Conservation (phyloP, 2,888 invertebrate species). For the Acanthopleura granulata region DNA sequence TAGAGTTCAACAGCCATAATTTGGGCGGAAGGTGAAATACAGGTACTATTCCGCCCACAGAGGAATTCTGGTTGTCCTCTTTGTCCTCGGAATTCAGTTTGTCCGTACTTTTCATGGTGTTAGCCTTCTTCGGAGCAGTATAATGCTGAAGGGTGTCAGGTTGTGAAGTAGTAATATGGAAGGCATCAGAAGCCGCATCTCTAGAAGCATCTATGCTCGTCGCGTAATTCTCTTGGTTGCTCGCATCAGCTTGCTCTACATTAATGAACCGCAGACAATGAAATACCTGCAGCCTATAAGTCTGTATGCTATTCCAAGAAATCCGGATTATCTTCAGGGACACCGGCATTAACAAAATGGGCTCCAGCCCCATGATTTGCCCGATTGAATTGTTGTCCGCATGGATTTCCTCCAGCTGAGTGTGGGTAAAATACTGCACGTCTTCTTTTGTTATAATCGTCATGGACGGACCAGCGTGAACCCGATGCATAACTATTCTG, state of each 20-base stretch:
- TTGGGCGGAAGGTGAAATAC: no score
- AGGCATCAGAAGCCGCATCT: no score
- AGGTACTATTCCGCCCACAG: no score
- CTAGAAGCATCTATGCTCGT: no score
- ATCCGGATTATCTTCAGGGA: background rate
- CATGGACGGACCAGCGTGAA: background rate
- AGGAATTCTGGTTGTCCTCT: no score
- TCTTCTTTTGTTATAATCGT: background rate
- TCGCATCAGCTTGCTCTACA: background rate
- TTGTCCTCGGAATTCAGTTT: no score
- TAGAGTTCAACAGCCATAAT: no score
- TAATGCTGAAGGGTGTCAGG: no score
- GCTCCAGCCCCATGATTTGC: background rate
- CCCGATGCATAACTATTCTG: background rate
- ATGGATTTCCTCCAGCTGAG: background rate
- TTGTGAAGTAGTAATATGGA: no score
- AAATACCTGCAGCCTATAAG: background rate
- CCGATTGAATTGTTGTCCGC: background rate
- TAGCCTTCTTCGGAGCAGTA: no score
- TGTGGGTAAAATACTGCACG: background rate
- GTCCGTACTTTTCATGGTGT: no score
- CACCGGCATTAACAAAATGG: background rate
- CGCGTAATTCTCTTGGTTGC: background rate
- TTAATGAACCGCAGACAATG: background rate
- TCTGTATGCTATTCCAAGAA: constrained; percentile 6